phyloP scores from a whole-genome alignment of 1,140 invertebrate genomes.

The Drosophila subobscura region DNA sequence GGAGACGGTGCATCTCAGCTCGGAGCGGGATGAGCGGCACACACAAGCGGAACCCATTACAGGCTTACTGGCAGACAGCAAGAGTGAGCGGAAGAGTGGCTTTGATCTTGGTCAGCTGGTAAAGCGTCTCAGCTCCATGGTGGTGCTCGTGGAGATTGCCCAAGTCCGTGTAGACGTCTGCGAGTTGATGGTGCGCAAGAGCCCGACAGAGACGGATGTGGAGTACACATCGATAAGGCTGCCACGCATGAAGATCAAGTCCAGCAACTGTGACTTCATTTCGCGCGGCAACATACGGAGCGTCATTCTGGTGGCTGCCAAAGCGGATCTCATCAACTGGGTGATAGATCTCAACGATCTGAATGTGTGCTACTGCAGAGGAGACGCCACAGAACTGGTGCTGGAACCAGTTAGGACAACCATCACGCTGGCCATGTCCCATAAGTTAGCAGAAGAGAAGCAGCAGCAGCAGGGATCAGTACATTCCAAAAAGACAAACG shows the following conservation, averaged over 20 bases:
- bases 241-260: slow-evolving; percentile 48
- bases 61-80: background rate
- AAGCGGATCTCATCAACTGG: slow-evolving; percentile 52
- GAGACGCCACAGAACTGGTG: slow-evolving; percentile 24
- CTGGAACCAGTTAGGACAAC: slow-evolving; percentile 85
- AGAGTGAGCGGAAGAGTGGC: background rate
- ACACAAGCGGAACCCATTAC: slow-evolving; percentile 38
- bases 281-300: slow-evolving; percentile 58
- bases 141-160: slow-evolving; percentile 60
- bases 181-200: slow-evolving; percentile 46
- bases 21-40: slow-evolving; percentile 71
- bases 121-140: slow-evolving; percentile 32
- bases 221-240: slow-evolving; percentile 55
- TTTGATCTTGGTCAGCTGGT: slow-evolving; percentile 39
- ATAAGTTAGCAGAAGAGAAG: slow-evolving; percentile 28
- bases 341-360: slow-evolving; percentile 60
- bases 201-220: slow-evolving; percentile 1
- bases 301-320: slow-evolving; percentile 27
- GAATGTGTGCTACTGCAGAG: slow-evolving; percentile 36
- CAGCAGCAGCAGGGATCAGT: background rate
- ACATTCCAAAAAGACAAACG: background rate
- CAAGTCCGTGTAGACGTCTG: slow-evolving; percentile 56
- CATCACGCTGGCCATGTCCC: slow-evolving; percentile 83
- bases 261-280: slow-evolving; percentile 50
- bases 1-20: slow-evolving; percentile 76